Conservation (phyloP, 1,140 invertebrate genomes). For the Platyura marginata region DNA sequence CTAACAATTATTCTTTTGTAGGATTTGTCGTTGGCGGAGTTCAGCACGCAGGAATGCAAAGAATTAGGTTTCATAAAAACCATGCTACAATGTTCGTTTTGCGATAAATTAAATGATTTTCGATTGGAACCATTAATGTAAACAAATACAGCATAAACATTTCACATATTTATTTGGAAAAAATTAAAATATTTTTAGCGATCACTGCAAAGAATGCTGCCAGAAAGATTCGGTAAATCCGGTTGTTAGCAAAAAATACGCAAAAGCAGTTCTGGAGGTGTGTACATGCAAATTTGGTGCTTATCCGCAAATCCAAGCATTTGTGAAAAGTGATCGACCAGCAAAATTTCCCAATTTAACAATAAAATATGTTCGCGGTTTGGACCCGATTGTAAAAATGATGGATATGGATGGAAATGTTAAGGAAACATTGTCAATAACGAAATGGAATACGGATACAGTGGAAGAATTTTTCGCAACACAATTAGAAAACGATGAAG, state of each 20-base stretch:
- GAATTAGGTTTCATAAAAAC: constrained; percentile 71
- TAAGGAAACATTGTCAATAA: constrained; percentile 76
- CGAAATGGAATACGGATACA: constrained; percentile 94
- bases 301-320: constrained; percentile 92
- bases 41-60: constrained; percentile 65
- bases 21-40: no score
- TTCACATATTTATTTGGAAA: no score
- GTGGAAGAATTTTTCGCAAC: constrained; percentile 85
- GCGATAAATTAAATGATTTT: constrained; percentile 64
- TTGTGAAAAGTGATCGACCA: constrained; percentile 75
- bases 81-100: constrained; percentile 73
- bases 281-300: constrained; percentile 91
- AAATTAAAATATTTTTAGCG: constrained; percentile 25
- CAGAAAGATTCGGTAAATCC: constrained; percentile 47
- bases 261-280: constrained; percentile 74
- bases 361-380: constrained; percentile 75
- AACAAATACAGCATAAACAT: constrained; percentile 4
- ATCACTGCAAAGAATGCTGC: constrained; percentile 59
- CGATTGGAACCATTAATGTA: constrained; percentile 46
- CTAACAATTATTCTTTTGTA: no score
- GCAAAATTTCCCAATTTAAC: constrained; percentile 73
- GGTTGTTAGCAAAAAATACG: constrained; percentile 46
- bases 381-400: constrained; percentile 84
- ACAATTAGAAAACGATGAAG: constrained; percentile 43
- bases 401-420: constrained; percentile 65